Percentiles rank a stretch among this genome's conserved stretches.
phyloP scores from a whole-genome alignment of 2,113 vertebrate genomes.

The Toxostoma redivivum region DNA sequence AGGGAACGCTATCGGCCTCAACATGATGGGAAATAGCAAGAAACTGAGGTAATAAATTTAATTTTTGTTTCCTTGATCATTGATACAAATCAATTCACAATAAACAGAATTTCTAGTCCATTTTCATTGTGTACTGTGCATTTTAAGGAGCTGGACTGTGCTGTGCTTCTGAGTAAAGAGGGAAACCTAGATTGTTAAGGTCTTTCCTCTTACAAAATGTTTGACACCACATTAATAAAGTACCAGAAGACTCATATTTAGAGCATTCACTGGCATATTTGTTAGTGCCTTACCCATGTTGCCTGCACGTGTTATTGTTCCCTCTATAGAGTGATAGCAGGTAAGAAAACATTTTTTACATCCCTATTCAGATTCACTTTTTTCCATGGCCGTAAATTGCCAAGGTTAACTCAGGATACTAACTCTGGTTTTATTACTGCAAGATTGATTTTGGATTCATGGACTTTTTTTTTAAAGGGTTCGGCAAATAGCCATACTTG shows the following conservation, averaged over 20 bases:
- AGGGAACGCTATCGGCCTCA: slow-evolving; percentile 79
- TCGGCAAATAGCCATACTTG: neutral
- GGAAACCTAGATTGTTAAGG: neutral
- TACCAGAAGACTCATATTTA: neutral
- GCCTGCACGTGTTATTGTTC: neutral
- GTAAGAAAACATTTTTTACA: neutral
- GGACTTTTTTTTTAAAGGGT: neutral
- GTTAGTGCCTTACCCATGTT: neutral
- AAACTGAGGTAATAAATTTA: slow-evolving; percentile 76
- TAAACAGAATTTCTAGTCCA: neutral
- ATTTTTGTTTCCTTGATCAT: neutral
- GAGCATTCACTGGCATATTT: neutral
- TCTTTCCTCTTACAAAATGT: neutral
- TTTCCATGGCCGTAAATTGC: neutral
- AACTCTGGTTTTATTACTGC: neutral
- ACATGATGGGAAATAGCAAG: slow-evolving; percentile 82
- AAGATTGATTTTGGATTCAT: neutral
- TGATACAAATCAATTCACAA: neutral
- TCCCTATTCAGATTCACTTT: neutral
- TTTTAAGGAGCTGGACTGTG: neutral
- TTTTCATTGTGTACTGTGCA: neutral
- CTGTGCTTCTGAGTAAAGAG: neutral
- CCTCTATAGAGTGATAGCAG: neutral
- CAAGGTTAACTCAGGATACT: neutral
- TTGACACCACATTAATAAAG: neutral